Base-by-base conservation (phyloP, 1,140 invertebrate genomes). In the Colletes latitarsis region DNA sequence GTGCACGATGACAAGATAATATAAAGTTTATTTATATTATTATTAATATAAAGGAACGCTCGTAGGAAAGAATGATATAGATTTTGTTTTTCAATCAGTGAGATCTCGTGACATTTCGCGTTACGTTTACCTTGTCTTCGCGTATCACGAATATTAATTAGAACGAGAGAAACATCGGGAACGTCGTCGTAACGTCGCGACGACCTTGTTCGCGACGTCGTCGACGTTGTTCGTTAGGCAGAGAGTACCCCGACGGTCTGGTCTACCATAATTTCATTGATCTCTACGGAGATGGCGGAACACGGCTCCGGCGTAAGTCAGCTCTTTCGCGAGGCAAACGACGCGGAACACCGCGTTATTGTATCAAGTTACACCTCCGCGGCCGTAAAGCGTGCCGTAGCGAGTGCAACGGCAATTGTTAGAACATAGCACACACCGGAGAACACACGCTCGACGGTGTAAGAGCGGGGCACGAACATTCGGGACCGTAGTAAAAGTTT, bases 401-500 rank as follows among this genome's bases (percentile, higher is more conserved):
- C 85, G 77, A 77, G 62, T 77, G 75, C 60, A 75, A 49, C 66
- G 70, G 83, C 84, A 85, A 85, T 86, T 86, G 84, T 86, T 85
- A 82, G 80, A 86, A 85, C 79, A 70, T 84, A 82, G 82, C 77
- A 69, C 77, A 17, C 41, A 63, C 21, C 46, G 68, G 76, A 60
- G 82, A 58, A 62, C 53, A 53, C 52, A 72, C 21, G 12, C 55
- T 10, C 3, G 9, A 46, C 6, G 55, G 17, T 6, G n/a, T 17
- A 52, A 58, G 67, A 80, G 53, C 43, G 67, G 46, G 39, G 49
- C 49, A 62, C 60, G 43, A 63, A 72, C 81, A 83, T 86, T 83
- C 72, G 81, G 81, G 83, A 30, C 71, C 76, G 83, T 85, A 86
- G 84, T 86, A 85, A 85, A 85, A 86, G 84, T 85, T 85, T 85